These are phyloP conservation scores for Galerucella calmariensis DNA, from an alignment of 2,888 invertebrate species.

Conservation along the genomic window DNA sequence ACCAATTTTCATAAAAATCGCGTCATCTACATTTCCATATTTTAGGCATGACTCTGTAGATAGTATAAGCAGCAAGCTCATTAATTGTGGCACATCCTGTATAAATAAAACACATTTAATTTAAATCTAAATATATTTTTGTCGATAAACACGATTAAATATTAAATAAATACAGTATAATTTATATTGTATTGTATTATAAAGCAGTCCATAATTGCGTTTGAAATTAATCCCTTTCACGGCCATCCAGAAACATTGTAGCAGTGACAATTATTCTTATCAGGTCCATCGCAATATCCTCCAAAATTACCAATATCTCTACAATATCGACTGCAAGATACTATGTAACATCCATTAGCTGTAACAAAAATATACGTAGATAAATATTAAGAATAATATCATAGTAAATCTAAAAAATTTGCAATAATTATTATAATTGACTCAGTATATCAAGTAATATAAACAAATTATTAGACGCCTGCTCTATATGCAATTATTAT, in stretches of 20 bases:
- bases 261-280: constrained; percentile 34
- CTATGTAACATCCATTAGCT: constrained; percentile 33
- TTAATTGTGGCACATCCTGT: too few species aligned
- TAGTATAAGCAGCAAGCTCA: too few species aligned
- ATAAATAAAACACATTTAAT: too few species aligned
- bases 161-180: not conserved
- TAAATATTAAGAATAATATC: not conserved
- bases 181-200: not conserved
- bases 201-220: not conserved
- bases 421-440: too few species aligned
- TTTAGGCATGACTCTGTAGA: too few species aligned
- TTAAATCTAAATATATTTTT: not conserved
- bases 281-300: constrained; percentile 34
- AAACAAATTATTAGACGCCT: too few species aligned
- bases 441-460: too few species aligned
- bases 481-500: too few species aligned
- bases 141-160: not conserved
- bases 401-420: too few species aligned
- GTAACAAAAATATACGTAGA: not conserved
- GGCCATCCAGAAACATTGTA: constrained; percentile 22
- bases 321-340: constrained; percentile 30
- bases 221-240: not conserved
- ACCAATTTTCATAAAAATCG: too few species aligned
- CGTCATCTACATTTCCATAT: too few species aligned
- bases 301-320: constrained; percentile 21